A percentile compares a stretch with the other conserved stretches of the same genome.
Conservation (phyloP, 1,140 invertebrate species). For the Lerema accius region DNA sequence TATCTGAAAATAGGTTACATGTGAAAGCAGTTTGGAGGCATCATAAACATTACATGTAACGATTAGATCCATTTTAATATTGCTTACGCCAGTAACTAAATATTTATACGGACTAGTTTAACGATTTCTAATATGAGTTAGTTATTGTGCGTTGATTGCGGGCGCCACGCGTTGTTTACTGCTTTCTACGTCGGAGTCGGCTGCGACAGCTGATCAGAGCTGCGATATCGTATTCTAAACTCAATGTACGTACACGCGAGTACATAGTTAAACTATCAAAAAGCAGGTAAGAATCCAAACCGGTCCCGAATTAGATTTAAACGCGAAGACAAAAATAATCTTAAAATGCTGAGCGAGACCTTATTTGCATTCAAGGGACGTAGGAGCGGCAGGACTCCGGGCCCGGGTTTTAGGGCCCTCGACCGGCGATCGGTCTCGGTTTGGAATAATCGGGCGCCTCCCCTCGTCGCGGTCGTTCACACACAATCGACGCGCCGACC, state of each 20-base stretch:
- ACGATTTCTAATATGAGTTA: constrained; percentile 20
- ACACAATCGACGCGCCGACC: constrained; percentile 71
- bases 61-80: no score
- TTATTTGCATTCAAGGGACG: constrained; percentile 65
- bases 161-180: constrained; percentile 25
- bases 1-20: no score
- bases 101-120: constrained; percentile 5
- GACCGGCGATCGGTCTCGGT: constrained; percentile 65
- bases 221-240: constrained; percentile 7
- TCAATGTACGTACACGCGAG: constrained; percentile 15
- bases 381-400: constrained; percentile 47
- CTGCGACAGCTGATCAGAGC: constrained; percentile 5
- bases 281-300: constrained; percentile 32
- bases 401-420: constrained; percentile 68
- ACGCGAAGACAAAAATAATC: constrained; percentile 40
- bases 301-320: constrained; percentile 46
- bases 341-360: constrained; percentile 54
- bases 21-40: no score
- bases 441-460: constrained; percentile 76
- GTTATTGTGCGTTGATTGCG: constrained; percentile 22
- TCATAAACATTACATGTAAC: no score
- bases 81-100: no score
- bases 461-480: constrained; percentile 77
- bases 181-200: constrained; percentile 28
- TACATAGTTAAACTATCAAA: background rate